These are phyloP conservation scores for Phalacrocorax brasilianus DNA, from an alignment of 2,113 vertebrate genomes.

Conservation along the genomic window DNA sequence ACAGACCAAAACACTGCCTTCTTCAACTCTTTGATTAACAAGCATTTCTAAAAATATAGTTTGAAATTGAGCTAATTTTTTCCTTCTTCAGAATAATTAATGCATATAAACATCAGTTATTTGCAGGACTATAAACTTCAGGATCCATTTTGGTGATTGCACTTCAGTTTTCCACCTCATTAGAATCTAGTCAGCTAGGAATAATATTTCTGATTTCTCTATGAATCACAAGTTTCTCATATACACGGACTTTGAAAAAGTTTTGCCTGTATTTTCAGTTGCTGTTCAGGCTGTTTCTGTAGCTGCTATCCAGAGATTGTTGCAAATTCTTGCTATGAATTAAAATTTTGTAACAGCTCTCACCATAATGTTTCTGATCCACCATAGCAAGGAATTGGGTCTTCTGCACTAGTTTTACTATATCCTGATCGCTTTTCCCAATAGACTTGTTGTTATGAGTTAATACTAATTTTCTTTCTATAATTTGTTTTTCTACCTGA, in stretches of 20 bases:
- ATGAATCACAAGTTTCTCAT: neutral
- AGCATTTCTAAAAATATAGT: neutral
- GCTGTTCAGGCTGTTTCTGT: neutral
- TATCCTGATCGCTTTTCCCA: neutral
- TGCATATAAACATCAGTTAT: neutral
- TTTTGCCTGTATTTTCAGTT: neutral
- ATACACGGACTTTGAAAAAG: neutral
- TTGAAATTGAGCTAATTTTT: neutral
- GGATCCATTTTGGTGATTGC: neutral
- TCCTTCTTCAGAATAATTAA: neutral
- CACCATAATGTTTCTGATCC: neutral
- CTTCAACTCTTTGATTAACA: neutral
- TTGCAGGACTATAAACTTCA: neutral
- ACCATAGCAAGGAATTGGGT: neutral
- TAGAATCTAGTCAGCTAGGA: neutral
- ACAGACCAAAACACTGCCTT: neutral
- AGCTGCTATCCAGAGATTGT: neutral
- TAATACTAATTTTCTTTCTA: neutral
- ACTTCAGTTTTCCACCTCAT: neutral
- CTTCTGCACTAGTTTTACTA: neutral
- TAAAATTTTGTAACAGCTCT: neutral
- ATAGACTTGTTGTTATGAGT: neutral
- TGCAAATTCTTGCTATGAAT: neutral
- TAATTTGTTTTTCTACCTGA: neutral
- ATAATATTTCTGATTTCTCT: neutral